Conservation (phyloP, 2,797 vertebrate species). For the Garrulus glandarius region DNA sequence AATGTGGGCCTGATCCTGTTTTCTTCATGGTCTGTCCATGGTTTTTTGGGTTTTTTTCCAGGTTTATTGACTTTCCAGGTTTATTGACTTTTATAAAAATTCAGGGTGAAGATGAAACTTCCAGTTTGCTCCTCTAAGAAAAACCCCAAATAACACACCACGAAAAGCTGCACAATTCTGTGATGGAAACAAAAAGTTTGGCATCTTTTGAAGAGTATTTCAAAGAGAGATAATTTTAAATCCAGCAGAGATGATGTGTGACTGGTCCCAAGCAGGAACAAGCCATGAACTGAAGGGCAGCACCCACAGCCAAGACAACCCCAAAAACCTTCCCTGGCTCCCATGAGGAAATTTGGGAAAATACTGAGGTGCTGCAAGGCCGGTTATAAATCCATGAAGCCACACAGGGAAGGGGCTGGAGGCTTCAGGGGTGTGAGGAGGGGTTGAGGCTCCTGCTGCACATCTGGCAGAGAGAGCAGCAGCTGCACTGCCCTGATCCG, state of each 20-base stretch:
- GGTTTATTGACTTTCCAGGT: background rate
- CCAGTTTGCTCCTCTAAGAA: background rate
- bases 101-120: background rate
- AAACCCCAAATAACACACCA: background rate
- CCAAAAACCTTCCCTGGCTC: background rate
- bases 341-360: background rate
- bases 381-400: background rate
- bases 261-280: background rate
- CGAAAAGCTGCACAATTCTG: fast-evolving
- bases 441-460: background rate
- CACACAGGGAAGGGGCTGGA: background rate
- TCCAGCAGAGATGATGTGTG: background rate
- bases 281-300: background rate
- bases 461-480: constrained; percentile 22
- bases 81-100: background rate
- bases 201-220: background rate
- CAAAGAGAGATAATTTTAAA: background rate
- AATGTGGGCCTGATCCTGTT: background rate
- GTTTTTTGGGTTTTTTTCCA: too few species aligned
- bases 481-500: background rate
- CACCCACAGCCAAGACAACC: background rate
- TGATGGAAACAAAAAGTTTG: background rate
- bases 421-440: background rate
- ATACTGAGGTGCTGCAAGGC: fast-evolving
- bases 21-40: background rate